Evolutionary conservation across 2,797 vertebrate species (phyloP).

Genomic region (Aplochiton taeniatus): DNA sequence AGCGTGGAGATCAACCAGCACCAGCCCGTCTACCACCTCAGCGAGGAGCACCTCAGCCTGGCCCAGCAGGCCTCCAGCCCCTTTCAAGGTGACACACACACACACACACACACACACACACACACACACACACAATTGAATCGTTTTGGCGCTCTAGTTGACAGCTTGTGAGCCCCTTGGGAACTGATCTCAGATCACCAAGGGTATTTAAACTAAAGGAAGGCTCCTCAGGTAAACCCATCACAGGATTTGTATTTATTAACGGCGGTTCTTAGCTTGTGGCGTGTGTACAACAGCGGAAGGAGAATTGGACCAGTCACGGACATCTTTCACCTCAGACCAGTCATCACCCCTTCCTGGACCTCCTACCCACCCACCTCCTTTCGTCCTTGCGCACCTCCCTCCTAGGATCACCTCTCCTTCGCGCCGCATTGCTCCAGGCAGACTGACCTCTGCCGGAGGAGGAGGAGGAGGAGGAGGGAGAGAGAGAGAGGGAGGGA

Average conservation of each 20-base stretch:
- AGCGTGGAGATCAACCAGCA: constrained; percentile 99
- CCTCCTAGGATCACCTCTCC: not conserved
- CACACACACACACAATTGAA: not conserved
- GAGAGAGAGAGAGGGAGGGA: not conserved
- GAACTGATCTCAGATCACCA: too few relatives aligned
- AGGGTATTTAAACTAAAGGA: too few relatives aligned
- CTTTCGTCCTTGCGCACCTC: not conserved
- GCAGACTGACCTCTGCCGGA: not conserved
- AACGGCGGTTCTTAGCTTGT: too few relatives aligned
- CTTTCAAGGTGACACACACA: constrained; percentile 86
- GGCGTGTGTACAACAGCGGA: too few relatives aligned
- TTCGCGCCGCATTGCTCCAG: too few relatives aligned
- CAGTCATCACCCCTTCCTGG: too few relatives aligned
- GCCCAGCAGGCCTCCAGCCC: constrained; percentile 95
- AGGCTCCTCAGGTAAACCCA: too few relatives aligned
- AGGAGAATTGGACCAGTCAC: too few relatives aligned
- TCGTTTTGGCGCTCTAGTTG: not conserved
- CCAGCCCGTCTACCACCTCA: constrained; percentile 94
- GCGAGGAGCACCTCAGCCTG: constrained; percentile 91
- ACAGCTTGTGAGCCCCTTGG: not conserved
- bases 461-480: not conserved
- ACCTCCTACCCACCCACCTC: not conserved
- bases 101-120: constrained; percentile 7
- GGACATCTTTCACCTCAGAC: too few relatives aligned
- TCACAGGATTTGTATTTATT: too few relatives aligned